Evolutionary conservation across 1,140 invertebrate species (phyloP).

Genomic region (Drosophila ogumai): DNA sequence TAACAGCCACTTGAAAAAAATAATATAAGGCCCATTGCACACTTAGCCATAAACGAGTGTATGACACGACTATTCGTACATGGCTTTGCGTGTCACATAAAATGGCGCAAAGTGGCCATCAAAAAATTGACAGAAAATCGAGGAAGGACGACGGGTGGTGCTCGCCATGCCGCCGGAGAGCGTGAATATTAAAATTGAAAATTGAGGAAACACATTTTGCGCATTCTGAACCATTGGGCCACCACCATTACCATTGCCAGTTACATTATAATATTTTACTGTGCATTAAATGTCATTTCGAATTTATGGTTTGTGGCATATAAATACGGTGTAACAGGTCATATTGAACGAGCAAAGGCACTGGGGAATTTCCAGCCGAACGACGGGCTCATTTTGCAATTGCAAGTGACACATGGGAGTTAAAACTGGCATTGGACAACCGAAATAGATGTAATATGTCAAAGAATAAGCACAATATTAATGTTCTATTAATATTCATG

Average conservation of each 20-base stretch:
- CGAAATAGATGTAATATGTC: conserved; percentile 8
- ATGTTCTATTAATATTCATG: conserved; percentile 25
- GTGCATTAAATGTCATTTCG: conserved; percentile 67
- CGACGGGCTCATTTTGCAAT: conserved; percentile 16
- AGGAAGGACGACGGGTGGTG: conserved; percentile 5
- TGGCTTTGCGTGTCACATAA: conserved; percentile 62
- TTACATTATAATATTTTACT: conserved; percentile 58
- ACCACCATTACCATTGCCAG: conserved; percentile 22
- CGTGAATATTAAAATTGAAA: conserved; percentile 70
- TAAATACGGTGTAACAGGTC: conserved; percentile 30
- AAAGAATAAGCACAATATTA: background rate
- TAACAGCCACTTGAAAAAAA: conserved; percentile 42
- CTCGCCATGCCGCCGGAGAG: conserved; percentile 5
- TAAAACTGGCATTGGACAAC: background rate
- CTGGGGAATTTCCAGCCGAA: background rate
- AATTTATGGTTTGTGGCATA: conserved; percentile 49
- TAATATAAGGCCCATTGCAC: conserved; percentile 34
- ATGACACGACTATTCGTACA: conserved; percentile 58
- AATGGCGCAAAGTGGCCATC: conserved; percentile 70
- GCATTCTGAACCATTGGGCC: conserved; percentile 49
- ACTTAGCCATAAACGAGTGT: conserved; percentile 57
- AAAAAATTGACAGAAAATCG: conserved; percentile 71
- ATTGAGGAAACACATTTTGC: conserved; percentile 69
- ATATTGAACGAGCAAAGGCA: background rate
- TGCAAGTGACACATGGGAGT: conserved; percentile 4